These are phyloP conservation scores for Sicus ferrugineus DNA, from an alignment of 2,888 invertebrate genomes.

Conservation along the genomic window DNA sequence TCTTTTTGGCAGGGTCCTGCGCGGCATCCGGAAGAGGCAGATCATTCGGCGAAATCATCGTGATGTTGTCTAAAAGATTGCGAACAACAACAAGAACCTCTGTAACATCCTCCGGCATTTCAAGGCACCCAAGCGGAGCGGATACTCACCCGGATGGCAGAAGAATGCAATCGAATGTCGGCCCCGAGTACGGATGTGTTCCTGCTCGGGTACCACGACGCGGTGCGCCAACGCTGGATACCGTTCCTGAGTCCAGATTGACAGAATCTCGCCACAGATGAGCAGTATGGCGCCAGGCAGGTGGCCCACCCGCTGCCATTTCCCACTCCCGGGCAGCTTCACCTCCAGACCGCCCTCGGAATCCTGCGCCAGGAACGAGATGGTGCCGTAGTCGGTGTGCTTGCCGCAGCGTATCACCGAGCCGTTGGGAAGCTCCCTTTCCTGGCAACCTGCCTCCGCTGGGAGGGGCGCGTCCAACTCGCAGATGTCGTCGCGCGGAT, in stretches of 20 bases:
- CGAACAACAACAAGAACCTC: no score
- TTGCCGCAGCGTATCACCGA: constrained; percentile 71
- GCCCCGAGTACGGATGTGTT: constrained; percentile 70
- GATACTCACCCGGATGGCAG: constrained; percentile 73
- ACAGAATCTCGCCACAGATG: constrained; percentile 78
- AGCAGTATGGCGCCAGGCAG: constrained; percentile 79
- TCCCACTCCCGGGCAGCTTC: constrained; percentile 71
- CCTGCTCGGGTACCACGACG: constrained; percentile 75
- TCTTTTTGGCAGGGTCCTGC: constrained; percentile 55
- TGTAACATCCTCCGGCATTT: neutral
- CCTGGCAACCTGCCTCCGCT: constrained; percentile 45
- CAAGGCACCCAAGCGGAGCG: neutral
- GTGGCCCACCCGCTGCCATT: constrained; percentile 79
- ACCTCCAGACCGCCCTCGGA: constrained; percentile 76
- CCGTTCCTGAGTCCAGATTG: constrained; percentile 76
- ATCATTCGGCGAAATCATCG: constrained; percentile 64
- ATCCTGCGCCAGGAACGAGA: constrained; percentile 78
- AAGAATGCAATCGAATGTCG: constrained; percentile 82
- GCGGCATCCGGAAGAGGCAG: constrained; percentile 56
- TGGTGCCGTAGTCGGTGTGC: constrained; percentile 79
- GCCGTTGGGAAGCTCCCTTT: constrained; percentile 64
- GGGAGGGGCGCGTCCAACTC: constrained; percentile 46
- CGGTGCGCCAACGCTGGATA: constrained; percentile 78
- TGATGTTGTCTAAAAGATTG: constrained; percentile 56
- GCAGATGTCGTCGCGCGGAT: constrained; percentile 55